Evolutionary conservation across 2,113 vertebrate species (phyloP).

Genomic region (Epinephelus cyanopodus): DNA sequence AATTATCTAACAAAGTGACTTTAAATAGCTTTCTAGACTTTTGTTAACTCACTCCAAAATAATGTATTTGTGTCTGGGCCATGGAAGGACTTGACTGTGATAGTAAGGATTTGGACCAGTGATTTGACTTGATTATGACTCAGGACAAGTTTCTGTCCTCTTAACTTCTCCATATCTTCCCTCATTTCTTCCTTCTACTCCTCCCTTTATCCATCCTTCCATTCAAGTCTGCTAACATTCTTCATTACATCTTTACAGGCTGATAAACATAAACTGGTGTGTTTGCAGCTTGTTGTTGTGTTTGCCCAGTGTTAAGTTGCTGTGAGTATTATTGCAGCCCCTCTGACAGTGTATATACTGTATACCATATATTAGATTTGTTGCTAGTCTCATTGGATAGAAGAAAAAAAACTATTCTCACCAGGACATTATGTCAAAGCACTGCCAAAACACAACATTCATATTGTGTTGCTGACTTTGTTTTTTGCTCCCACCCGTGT

Average conservation of each 20-base stretch:
- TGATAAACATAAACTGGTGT: background rate
- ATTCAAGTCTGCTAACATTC: background rate
- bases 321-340: conserved; percentile 4
- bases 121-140: background rate
- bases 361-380: background rate
- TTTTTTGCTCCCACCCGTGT: background rate
- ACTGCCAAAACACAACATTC: background rate
- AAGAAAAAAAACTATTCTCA: background rate
- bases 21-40: conserved; percentile 4
- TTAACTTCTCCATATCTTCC: background rate
- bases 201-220: conserved; percentile 1
- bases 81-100: background rate
- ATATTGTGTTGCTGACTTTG: background rate
- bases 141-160: background rate
- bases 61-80: background rate
- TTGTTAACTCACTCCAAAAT: background rate
- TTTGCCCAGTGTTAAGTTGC: conserved; percentile 27
- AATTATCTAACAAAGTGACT: background rate
- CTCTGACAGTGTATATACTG: conserved; percentile 38
- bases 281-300: conserved; percentile 25
- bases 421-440: background rate
- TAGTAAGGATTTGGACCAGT: background rate
- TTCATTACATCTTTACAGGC: background rate
- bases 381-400: background rate
- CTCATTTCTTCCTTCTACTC: background rate